Percentiles rank a stretch among this genome's conserved stretches.
These are phyloP conservation scores for Tachypleus tridentatus DNA, from an alignment of 1,140 invertebrate species.

Conservation along the genomic window DNA sequence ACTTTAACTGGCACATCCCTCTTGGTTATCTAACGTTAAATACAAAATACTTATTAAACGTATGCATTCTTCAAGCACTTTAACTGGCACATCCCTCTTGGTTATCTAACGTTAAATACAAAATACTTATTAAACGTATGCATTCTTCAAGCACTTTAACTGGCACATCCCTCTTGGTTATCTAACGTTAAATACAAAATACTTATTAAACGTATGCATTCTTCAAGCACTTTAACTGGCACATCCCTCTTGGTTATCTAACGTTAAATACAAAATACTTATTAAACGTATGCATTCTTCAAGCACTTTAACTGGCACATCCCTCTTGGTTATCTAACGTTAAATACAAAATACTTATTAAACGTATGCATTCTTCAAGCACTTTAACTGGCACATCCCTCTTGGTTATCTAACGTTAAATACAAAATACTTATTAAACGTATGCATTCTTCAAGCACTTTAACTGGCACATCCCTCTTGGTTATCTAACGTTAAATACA, in stretches of 20 bases:
- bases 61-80: constrained; percentile 68
- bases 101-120: constrained; percentile 41
- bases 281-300: constrained; percentile 62
- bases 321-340: constrained; percentile 54
- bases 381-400: constrained; percentile 69
- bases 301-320: constrained; percentile 66
- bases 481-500: constrained; percentile 41
- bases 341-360: no score
- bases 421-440: constrained; percentile 34
- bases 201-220: constrained; percentile 50
- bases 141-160: constrained; percentile 70
- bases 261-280: no score
- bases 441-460: constrained; percentile 68
- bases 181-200: constrained; percentile 32
- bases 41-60: constrained; percentile 34
- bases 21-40: constrained; percentile 48
- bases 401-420: constrained; percentile 48
- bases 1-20: constrained; percentile 69
- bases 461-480: constrained; percentile 65
- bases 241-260: constrained; percentile 62
- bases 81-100: constrained; percentile 65
- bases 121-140: constrained; percentile 43
- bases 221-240: constrained; percentile 70
- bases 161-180: constrained; percentile 62
- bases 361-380: constrained; percentile 68